A percentile compares a stretch with the other conserved stretches of the same genome.
phyloP scores from a whole-genome alignment of 2,797 vertebrate genomes.

The Bryconaethiops microstoma region DNA sequence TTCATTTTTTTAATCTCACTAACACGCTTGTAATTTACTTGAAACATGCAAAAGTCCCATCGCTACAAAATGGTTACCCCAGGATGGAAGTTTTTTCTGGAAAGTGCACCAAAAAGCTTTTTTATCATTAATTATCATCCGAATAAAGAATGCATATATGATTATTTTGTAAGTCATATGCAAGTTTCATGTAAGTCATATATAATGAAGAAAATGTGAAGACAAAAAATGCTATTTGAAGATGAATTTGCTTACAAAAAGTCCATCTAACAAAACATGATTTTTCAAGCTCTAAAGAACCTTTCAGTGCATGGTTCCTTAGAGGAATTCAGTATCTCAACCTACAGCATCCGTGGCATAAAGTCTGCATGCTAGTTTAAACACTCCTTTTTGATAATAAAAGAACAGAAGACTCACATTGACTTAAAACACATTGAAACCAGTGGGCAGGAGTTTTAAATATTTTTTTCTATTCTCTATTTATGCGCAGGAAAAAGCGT shows the following conservation, averaged over 20 bases:
- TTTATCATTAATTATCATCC: background rate
- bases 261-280: too few species aligned
- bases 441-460: too few species aligned
- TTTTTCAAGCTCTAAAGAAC: background rate
- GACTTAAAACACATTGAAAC: too few species aligned
- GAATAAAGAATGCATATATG: background rate
- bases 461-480: too few species aligned
- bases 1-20: constrained; percentile 15
- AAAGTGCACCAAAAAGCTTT: constrained; percentile 4
- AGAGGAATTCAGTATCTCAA: background rate
- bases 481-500: background rate
- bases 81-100: background rate
- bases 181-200: background rate
- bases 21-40: constrained; percentile 13
- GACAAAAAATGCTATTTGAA: background rate
- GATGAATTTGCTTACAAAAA: background rate
- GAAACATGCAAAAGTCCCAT: constrained; percentile 15
- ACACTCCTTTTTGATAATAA: too few species aligned
- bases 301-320: background rate
- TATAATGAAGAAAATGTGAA: background rate
- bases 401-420: too few species aligned
- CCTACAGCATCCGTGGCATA: background rate
- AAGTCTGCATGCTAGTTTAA: background rate
- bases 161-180: background rate
- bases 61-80: background rate